Evolutionary conservation across 2,113 vertebrate genomes (phyloP), one percentile per base, ranked within the genome.

Genomic region (Pitta sordida): DNA sequence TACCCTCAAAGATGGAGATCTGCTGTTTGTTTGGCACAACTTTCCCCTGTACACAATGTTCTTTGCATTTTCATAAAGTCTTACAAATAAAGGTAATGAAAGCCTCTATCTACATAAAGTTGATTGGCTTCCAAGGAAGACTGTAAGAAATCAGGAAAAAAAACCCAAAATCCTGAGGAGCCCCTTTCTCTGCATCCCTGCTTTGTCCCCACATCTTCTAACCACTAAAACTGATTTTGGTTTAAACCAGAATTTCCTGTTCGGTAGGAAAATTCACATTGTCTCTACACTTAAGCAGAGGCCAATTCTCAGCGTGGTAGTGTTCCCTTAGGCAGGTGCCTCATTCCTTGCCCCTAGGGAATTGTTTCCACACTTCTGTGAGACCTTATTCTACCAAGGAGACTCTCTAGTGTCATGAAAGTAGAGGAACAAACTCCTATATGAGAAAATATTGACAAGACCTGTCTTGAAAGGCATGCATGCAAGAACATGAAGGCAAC

Each of bases 391-490:
- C 36, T n/a, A 41, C 4, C 12, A 26, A 39, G 22, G 30, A 79
- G 53, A 85, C 80, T 58, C 30, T 81, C 59, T 71, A n/a, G 62
- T 24, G 59, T 34, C 15, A 78, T 36, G 7, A 65, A 83, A 67
- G 32, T 21, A 52, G 20, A 95, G n/a, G 30, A 56, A 39, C 14
- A 80, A 80, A 59, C n/a, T 58, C 58, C 30, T 53, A 4, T 34
- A 73, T 70, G 77, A 79, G 84, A 77, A 94, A 82, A 86, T 68
- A 89, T 82, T 78, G 30, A 81, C 75, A 79, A 88, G 81, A 30
- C 3, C 22, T 85, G 83, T 79, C 94, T 87, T 90, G 71, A 84
- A 95, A 93, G n/a, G n/a, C n/a, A n/a, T 88, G 46, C 62, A 5
- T 69, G 79, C 60, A 32, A 68, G 80, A 85, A 90, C 92, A 56